Evolutionary conservation across 2,888 invertebrate genomes (phyloP).

Genomic region (Adela reaumurella): DNA sequence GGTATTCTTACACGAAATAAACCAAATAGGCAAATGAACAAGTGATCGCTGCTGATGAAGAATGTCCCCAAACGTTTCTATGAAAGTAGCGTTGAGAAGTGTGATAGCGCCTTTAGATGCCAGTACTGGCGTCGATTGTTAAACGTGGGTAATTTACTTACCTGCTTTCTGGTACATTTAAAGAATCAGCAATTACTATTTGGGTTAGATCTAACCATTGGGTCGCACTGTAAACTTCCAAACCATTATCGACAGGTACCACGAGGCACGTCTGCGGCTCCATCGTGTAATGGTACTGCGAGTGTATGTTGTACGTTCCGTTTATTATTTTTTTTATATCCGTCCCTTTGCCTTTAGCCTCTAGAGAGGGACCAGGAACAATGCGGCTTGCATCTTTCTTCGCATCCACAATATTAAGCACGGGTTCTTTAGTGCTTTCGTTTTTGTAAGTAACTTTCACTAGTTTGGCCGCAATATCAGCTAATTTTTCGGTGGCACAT

Average conservation of each 20-base stretch:
- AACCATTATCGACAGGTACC: conserved; percentile 63
- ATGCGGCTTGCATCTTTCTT: conserved; percentile 33
- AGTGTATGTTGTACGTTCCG: conserved; percentile 57
- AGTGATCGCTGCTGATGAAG: too few relatives aligned
- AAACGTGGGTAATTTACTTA: too few relatives aligned
- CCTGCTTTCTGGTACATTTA: conserved; percentile 57
- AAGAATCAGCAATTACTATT: conserved; percentile 48
- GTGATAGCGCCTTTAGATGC: too few relatives aligned
- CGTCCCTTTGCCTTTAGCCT: conserved; percentile 27
- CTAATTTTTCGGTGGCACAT: conserved; percentile 54
- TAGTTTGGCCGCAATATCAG: conserved; percentile 51
- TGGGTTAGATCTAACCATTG: conserved; percentile 66
- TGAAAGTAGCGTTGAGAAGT: too few relatives aligned
- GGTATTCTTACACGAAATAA: too few relatives aligned
- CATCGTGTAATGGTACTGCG: conserved; percentile 74
- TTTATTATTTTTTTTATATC: conserved; percentile 40
- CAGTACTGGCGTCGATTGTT: too few relatives aligned
- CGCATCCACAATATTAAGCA: conserved; percentile 33
- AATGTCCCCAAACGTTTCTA: too few relatives aligned
- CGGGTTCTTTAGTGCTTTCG: conserved; percentile 22
- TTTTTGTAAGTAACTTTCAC: conserved; percentile 58
- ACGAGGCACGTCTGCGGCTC: conserved; percentile 66
- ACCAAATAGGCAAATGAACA: too few relatives aligned
- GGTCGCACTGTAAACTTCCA: conserved; percentile 62
- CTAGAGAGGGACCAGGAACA: conserved; percentile 15